Base-by-base conservation (phyloP, 1,140 invertebrate species). In the Linepithema humile region DNA sequence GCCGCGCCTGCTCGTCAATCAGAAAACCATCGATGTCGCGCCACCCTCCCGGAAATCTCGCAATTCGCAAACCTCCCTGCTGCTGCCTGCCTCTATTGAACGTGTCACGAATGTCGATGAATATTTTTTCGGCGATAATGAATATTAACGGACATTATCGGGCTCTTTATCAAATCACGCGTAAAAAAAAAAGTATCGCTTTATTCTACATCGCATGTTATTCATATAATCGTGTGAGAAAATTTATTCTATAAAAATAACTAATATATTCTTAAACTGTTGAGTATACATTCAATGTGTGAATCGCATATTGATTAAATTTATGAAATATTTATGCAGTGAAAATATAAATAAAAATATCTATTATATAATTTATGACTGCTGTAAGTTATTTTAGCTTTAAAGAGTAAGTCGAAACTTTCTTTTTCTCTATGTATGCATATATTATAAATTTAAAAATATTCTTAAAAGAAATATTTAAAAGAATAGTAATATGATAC, bases 91-190 rank as follows among this genome's bases (percentile, higher is more conserved):
- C 38, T 43, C 55, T 48, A 29, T 75, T 55, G 32, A 82, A 62
- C 70, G 43, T 82, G 70, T 73, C 67, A 75, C 50, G 75, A 69
- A 55, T 80, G 75, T 69, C 65, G 64, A 80, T 70, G 48, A 35
- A 80, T 80, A 77, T 80, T 69, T 78, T 78, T 78, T 69, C 48
- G 45, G 10, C 62, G 10, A 67, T 69, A 23, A 69, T 70, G 75
- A 80, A 80, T 78, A 78, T 80, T 80, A 80, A 70, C 75, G 75
- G 23, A 55, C 48, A 80, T 80, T 80, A 80, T 70, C 35, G 75
- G 53, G 38, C 23, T 67, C 75, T 80, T 80, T 80, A 80, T 80
- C 26, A 55, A 80, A 69, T 57, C 35, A 12, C 35, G 23, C 3
- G 35, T 38, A 43, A 69, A 78, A 78, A 72, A 55, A 57, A 23